These are phyloP conservation scores for Pteromalus puparum DNA, from an alignment of 1,140 invertebrate genomes.

Conservation along the genomic window DNA sequence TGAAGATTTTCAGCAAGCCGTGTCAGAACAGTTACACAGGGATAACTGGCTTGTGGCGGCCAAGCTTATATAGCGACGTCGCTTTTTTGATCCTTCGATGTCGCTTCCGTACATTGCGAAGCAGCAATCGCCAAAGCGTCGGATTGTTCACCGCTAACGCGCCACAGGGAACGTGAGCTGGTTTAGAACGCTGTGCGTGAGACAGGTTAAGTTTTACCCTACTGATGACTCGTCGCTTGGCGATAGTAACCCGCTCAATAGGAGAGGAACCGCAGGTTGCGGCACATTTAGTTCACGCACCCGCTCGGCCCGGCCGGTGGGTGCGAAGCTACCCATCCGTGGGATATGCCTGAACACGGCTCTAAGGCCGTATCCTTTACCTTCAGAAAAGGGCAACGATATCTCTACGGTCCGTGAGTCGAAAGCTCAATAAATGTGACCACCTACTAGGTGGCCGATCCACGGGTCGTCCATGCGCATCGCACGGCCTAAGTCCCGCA, in stretches of 20 bases:
- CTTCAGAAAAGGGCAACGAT: too few relatives aligned
- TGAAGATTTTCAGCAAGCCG: too few relatives aligned
- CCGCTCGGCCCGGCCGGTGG: too few relatives aligned
- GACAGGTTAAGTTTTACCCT: constrained; percentile 85
- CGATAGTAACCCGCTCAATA: constrained; percentile 67
- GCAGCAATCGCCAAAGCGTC: constrained; percentile 76
- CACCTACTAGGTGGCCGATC: too few relatives aligned
- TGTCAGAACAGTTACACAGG: constrained; percentile 85
- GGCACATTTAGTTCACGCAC: too few relatives aligned
- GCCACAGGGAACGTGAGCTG: constrained; percentile 78
- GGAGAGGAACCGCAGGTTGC: constrained; percentile 86
- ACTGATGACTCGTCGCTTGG: constrained; percentile 70
- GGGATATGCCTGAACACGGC: too few relatives aligned
- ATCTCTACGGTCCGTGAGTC: too few relatives aligned
- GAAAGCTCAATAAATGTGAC: too few relatives aligned
- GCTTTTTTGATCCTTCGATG: constrained; percentile 86
- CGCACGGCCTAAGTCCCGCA: too few relatives aligned
- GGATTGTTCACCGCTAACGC: constrained; percentile 62
- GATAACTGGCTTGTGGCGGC: constrained; percentile 85
- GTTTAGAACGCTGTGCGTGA: constrained; percentile 85
- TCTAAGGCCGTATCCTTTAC: too few relatives aligned
- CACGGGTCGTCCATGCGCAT: too few relatives aligned
- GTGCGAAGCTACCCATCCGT: too few relatives aligned
- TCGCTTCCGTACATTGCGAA: constrained; percentile 86
- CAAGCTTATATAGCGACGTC: constrained; percentile 86